A percentile compares a stretch with the other conserved stretches of the same genome.
Conservation (phyloP, 1,140 invertebrate species). For the Bilobella aurantiaca region DNA sequence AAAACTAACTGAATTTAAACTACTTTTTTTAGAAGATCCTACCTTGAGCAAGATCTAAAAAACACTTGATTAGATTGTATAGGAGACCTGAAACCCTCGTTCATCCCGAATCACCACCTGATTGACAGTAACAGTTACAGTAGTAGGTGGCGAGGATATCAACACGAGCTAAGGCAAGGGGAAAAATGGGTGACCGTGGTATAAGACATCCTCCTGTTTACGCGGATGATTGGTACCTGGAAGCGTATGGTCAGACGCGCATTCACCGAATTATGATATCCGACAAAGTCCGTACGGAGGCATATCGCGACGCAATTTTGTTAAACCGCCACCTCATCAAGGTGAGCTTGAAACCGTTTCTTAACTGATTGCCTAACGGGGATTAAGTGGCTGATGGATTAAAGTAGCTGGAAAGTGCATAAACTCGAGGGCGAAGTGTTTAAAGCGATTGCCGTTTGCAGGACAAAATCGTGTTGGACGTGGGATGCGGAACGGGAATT, state of each 20-base stretch:
- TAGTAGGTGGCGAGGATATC: no score
- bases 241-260: conserved; percentile 91
- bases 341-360: conserved; percentile 69
- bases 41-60: no score
- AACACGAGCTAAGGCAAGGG: no score
- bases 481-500: conserved; percentile 58
- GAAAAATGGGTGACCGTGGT: no score
- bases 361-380: conserved; percentile 64
- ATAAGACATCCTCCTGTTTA: no score
- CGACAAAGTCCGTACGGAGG: conserved; percentile 53
- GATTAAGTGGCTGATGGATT: background rate
- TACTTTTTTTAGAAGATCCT: no score
- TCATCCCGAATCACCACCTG: no score
- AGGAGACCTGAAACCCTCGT: no score
- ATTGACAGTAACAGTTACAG: no score
- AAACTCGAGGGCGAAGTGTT: background rate
- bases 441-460: conserved; percentile 13
- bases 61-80: no score
- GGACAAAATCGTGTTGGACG: conserved; percentile 51
- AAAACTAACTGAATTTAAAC: no score
- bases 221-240: conserved; percentile 71
- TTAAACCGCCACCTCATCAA: conserved; percentile 47
- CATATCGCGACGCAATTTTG: conserved; percentile 54
- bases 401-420: background rate
- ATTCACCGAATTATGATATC: conserved; percentile 71